Conservation (phyloP, 2,113 vertebrate genomes). For the Pseudopipra pipra region DNA sequence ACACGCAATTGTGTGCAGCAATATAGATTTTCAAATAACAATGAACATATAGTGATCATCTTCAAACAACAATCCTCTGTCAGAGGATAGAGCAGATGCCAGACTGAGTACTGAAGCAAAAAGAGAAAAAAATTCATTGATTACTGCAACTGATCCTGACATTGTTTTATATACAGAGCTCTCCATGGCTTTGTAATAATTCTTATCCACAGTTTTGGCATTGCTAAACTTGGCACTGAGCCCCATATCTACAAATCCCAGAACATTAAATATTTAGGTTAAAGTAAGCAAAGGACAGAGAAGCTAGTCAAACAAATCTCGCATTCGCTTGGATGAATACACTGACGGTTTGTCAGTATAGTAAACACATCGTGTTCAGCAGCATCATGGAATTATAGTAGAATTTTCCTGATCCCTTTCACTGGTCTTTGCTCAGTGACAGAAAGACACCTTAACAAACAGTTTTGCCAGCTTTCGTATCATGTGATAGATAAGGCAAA, state of each 20-base stretch:
- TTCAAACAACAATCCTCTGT: background rate
- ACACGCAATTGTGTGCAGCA: background rate
- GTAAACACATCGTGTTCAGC: background rate
- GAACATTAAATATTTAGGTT: slow-evolving; percentile 67
- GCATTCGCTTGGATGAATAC: background rate
- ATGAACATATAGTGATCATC: background rate
- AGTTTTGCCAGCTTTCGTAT: background rate
- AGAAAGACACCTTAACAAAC: slow-evolving; percentile 17
- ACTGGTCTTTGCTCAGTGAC: background rate
- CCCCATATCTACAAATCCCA: slow-evolving; percentile 19
- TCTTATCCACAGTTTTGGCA: slow-evolving; percentile 5
- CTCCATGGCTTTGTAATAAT: background rate
- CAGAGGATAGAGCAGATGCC: background rate
- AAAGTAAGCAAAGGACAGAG: slow-evolving; percentile 27
- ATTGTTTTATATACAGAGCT: background rate
- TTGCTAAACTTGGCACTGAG: slow-evolving; percentile 22
- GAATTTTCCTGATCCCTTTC: background rate
- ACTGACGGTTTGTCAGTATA: background rate
- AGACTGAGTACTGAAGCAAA: slow-evolving; percentile 16
- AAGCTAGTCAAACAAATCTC: slow-evolving; percentile 59
- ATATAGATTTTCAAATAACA: slow-evolving; percentile 41
- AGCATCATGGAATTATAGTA: background rate
- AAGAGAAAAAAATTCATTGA: background rate
- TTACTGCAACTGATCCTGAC: slow-evolving; percentile 29
- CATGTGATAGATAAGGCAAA: background rate